These are phyloP conservation scores for Ptychobarbus kaznakovi DNA, from an alignment of 2,797 vertebrate species.

Conservation along the genomic window DNA sequence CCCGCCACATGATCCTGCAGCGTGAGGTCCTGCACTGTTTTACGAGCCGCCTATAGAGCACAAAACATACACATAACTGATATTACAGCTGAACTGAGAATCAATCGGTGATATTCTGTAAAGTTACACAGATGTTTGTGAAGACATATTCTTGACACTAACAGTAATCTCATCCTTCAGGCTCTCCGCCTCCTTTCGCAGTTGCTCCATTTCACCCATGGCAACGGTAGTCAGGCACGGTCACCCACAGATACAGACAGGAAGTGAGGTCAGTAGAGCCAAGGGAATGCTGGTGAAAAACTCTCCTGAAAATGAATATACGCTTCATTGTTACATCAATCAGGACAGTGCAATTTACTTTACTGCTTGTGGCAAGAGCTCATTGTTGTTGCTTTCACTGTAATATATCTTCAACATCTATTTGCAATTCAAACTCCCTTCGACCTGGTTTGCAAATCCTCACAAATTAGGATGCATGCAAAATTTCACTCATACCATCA, in stretches of 20 bases:
- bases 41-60: slow-evolving; percentile 87
- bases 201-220: slow-evolving; percentile 96
- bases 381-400: slow-evolving; percentile 36
- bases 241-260: slow-evolving; percentile 66
- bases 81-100: neutral
- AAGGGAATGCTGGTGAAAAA: slow-evolving; percentile 60
- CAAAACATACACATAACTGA: neutral
- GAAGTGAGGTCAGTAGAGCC: slow-evolving; percentile 64
- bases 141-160: slow-evolving; percentile 67
- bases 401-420: slow-evolving; percentile 40
- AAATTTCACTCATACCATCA: slow-evolving; percentile 42
- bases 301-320: neutral
- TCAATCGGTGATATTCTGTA: neutral
- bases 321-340: slow-evolving; percentile 5
- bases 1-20: slow-evolving; percentile 84
- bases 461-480: slow-evolving; percentile 58
- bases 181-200: slow-evolving; percentile 92
- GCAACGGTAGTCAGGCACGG: slow-evolving; percentile 67
- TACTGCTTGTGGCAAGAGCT: neutral
- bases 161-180: slow-evolving; percentile 97
- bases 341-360: slow-evolving; percentile 1
- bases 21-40: slow-evolving; percentile 87
- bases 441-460: slow-evolving; percentile 80
- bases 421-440: slow-evolving; percentile 84
- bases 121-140: neutral